Base-by-base conservation (phyloP, 2,888 invertebrate species). In the Lapara coniferarum region DNA sequence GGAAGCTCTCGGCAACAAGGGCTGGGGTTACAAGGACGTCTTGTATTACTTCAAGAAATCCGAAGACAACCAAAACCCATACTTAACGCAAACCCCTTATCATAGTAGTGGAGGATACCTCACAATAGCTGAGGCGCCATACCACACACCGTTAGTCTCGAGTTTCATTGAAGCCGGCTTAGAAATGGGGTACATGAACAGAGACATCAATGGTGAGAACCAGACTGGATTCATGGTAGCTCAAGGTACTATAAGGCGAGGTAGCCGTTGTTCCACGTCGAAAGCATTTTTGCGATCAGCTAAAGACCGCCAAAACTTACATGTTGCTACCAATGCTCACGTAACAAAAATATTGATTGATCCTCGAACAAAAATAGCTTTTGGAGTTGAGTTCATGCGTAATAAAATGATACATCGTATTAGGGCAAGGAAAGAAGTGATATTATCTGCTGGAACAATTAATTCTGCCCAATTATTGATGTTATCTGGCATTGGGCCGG, bases 391-490 rank as follows among this genome's bases (percentile, higher is more conserved):
- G 82, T 97, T 98, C 79, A 89, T 97, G 3, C 95, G 97, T 59
- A 96, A 97, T 68, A 96, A 96, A 66, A 95, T 96, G 88, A 83
- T 96, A 0, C 95, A 96, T 78, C 94, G 96, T 66, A 95, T 98
- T 2, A 91, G 96, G 71, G 97, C 98, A 0, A 95, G 95, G 51
- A 98, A 97, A 84, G 98, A 98, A 87, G 97, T 99, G 0, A 97
- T 99, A 66, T 84, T 99, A 2, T 97, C 98, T 0, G 98, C 97
- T 0, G 99, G 99, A 0, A 95, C 99, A 0, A 95, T 99, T 0
- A 99, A 98, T 84, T 97, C 98, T 0, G 98, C 99, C 0, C 99
- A 99, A 84, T 83, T 99, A 2, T 89, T 99, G 55, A 98, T 99
- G 98, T 88, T 99, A 0, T 98, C 98, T 10, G 99, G 99, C 0